Evolutionary conservation across 2,888 invertebrate species (phyloP).

Genomic region (Amblyteles armatorius): DNA sequence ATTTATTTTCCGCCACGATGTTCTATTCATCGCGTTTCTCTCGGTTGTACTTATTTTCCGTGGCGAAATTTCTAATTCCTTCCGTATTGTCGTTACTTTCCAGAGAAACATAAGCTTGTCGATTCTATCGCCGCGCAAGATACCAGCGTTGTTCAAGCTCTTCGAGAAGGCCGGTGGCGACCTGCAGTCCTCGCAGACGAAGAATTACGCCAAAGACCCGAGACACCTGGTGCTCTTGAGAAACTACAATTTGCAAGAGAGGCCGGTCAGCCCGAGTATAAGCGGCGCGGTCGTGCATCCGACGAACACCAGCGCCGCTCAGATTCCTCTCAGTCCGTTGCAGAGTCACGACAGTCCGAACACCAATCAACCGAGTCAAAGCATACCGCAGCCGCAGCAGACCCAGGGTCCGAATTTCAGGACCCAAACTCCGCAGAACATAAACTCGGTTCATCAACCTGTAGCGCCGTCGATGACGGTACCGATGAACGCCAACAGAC

Average conservation of each 20-base stretch:
- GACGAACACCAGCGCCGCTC: slow-evolving; percentile 78
- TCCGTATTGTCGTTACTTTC: slow-evolving; percentile 56
- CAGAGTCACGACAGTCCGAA: slow-evolving; percentile 87
- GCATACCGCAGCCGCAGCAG: slow-evolving; percentile 80
- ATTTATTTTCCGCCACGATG: background rate
- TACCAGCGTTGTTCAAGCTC: slow-evolving; percentile 93
- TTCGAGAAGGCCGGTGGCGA: slow-evolving; percentile 97
- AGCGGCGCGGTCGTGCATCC: slow-evolving; percentile 84
- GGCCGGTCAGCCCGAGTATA: slow-evolving; percentile 89
- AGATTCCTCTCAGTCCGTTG: slow-evolving; percentile 86
- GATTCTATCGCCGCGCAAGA: slow-evolving; percentile 94
- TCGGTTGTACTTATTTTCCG: background rate
- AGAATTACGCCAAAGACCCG: slow-evolving; percentile 96
- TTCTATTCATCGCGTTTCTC: background rate
- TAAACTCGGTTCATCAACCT: slow-evolving; percentile 80
- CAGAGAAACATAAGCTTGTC: slow-evolving; percentile 94
- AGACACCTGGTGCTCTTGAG: slow-evolving; percentile 90
- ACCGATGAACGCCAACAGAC: slow-evolving; percentile 80
- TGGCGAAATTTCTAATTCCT: too few species aligned
- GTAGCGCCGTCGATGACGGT: slow-evolving; percentile 76
- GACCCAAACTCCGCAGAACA: slow-evolving; percentile 78
- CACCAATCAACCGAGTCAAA: slow-evolving; percentile 83
- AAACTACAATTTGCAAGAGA: slow-evolving; percentile 87
- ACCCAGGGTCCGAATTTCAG: slow-evolving; percentile 84
- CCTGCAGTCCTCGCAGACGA: slow-evolving; percentile 90